Percentiles rank a stretch among this genome's conserved stretches.
These are phyloP conservation scores for Mizuhopecten yessoensis DNA, from an alignment of 1,140 invertebrate genomes.

Conservation along the genomic window DNA sequence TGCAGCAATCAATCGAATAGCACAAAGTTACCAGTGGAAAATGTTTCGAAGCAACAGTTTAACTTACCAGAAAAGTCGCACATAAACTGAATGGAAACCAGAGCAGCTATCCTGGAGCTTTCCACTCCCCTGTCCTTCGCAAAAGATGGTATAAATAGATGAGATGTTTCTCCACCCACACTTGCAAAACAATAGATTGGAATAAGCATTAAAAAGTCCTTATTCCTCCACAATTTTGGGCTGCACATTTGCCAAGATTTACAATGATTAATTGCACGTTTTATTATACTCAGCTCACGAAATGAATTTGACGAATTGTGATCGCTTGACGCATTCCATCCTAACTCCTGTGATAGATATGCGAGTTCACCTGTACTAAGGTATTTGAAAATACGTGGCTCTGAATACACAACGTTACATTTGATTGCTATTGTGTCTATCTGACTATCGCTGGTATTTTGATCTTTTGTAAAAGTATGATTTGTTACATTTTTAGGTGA, in stretches of 20 bases:
- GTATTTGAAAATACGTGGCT: neutral
- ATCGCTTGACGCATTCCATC: neutral
- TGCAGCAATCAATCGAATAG: no score
- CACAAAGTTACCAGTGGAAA: no score
- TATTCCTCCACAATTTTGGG: neutral
- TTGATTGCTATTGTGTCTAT: neutral
- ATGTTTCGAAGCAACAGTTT: no score
- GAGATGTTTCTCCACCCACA: neutral
- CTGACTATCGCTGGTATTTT: neutral
- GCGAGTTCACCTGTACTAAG: neutral
- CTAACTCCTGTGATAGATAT: neutral
- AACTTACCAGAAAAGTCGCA: neutral
- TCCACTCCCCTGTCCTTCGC: constrained; percentile 1
- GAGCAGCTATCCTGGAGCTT: neutral
- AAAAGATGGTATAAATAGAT: neutral
- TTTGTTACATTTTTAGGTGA: neutral
- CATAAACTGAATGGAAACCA: neutral
- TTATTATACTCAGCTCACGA: neutral
- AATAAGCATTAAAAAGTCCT: neutral
- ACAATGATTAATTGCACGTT: neutral
- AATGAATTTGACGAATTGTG: neutral
- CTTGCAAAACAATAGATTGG: neutral
- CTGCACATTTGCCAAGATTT: constrained; percentile 14
- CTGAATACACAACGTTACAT: neutral
- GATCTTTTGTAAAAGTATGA: neutral